phyloP scores from a whole-genome alignment of 2,113 vertebrate genomes.

The Pomatostomus ruficeps region DNA sequence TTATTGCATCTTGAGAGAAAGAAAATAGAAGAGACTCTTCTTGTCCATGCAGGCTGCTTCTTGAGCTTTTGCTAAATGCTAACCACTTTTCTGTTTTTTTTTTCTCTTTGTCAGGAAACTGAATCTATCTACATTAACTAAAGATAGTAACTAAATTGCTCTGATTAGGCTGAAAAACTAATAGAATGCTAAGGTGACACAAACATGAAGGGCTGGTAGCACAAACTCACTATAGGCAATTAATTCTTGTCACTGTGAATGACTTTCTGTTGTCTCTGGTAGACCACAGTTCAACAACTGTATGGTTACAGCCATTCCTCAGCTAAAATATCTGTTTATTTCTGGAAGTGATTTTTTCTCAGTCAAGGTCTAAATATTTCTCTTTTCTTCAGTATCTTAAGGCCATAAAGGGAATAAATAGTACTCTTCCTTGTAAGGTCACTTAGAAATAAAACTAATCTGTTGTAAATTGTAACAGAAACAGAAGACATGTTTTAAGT shows the following conservation, averaged over 20 bases:
- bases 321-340: neutral
- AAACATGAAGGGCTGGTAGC: neutral
- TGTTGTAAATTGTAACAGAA: neutral
- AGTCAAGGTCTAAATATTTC: neutral
- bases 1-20: neutral
- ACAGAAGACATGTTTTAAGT: neutral
- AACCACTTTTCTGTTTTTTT: neutral
- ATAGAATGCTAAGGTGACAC: neutral
- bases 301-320: neutral
- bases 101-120: neutral
- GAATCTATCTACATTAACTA: neutral
- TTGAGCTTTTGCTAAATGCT: neutral
- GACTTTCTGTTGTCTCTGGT: neutral
- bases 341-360: neutral
- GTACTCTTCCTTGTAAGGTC: neutral
- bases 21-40: neutral
- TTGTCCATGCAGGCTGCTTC: neutral
- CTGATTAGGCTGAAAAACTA: neutral
- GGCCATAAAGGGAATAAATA: neutral
- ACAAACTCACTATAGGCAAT: neutral
- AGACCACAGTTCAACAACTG: neutral
- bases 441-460: conserved; percentile 15
- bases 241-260: neutral
- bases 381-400: neutral
- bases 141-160: neutral